These are phyloP conservation scores for Lepidurus arcticus DNA, from an alignment of 1,140 invertebrate genomes.

Conservation along the genomic window DNA sequence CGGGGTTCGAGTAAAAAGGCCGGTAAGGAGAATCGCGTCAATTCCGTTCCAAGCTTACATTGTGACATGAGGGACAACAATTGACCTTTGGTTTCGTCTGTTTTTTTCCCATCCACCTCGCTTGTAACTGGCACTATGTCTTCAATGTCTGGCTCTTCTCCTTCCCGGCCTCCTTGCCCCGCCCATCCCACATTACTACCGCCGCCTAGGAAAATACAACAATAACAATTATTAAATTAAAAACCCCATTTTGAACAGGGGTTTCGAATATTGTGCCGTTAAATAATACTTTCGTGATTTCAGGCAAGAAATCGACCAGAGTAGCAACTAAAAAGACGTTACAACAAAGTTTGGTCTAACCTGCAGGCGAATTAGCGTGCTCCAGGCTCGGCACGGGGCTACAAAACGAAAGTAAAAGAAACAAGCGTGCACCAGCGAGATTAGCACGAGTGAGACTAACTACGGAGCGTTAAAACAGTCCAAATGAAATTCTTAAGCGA, in stretches of 20 bases:
- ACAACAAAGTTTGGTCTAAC: neutral
- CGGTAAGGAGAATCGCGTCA: constrained; percentile 42
- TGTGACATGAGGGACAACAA: constrained; percentile 49
- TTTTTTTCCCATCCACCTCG: neutral
- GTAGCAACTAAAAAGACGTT: neutral
- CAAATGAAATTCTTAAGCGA: no score
- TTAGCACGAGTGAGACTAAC: no score
- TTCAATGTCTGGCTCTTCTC: constrained; percentile 10
- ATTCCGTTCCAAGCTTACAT: constrained; percentile 55
- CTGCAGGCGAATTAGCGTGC: neutral
- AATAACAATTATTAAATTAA: neutral
- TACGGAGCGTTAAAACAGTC: no score
- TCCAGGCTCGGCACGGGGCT: neutral
- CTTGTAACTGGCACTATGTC: neutral
- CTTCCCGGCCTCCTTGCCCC: neutral
- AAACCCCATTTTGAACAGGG: no score
- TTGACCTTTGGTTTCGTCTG: constrained; percentile 22
- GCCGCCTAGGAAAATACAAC: neutral
- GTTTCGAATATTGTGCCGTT: neutral
- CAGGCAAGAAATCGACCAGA: neutral
- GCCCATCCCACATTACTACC: neutral
- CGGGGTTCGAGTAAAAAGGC: constrained; percentile 30
- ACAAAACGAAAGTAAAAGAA: neutral
- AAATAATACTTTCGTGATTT: neutral
- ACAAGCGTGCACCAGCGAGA: neutral